Conservation (phyloP, 2,888 invertebrate genomes). For the Dione vanillae region DNA sequence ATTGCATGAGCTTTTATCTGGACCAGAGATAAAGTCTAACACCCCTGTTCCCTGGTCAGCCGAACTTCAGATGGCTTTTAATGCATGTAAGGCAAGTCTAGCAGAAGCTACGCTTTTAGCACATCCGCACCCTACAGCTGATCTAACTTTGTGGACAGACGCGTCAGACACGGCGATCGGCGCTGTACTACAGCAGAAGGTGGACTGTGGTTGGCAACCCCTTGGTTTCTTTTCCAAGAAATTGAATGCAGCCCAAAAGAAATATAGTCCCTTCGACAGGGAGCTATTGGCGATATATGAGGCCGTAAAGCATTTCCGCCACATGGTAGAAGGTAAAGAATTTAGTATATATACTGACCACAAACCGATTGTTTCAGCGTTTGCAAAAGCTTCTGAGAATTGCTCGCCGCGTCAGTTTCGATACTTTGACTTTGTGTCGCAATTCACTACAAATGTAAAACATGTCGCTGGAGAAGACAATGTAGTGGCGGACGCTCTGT, state of each 20-base stretch:
- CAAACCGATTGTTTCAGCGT: conserved; percentile 55
- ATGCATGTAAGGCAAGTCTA: conserved; percentile 18
- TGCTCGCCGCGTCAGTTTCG: conserved; percentile 54
- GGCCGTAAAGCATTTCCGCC: too few species aligned
- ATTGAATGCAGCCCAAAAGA: conserved; percentile 8
- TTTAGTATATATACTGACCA: conserved; percentile 54
- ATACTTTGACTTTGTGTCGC: conserved; percentile 55
- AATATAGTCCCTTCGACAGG: conserved; percentile 18
- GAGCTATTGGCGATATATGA: too few species aligned
- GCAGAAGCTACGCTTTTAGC: conserved; percentile 3
- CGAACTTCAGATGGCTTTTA: conserved; percentile 14
- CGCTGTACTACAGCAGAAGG: conserved; percentile 56
- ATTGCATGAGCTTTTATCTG: conserved; percentile 19
- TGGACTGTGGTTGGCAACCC: conserved; percentile 50
- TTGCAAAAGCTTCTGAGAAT: conserved; percentile 40
- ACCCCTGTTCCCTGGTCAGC: conserved; percentile 30
- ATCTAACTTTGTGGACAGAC: conserved; percentile 45
- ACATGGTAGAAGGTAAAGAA: too few species aligned
- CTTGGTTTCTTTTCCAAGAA: conserved; percentile 44
- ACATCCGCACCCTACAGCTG: conserved; percentile 3
- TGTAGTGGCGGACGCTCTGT: conserved; percentile 54
- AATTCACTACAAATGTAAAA: conserved; percentile 57
- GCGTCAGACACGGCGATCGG: conserved; percentile 60
- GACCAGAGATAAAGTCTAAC: conserved; percentile 17
- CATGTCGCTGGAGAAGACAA: conserved; percentile 54